Evolutionary conservation across 2,797 vertebrate species (phyloP).

Genomic region (Phoeniculus purpureus): DNA sequence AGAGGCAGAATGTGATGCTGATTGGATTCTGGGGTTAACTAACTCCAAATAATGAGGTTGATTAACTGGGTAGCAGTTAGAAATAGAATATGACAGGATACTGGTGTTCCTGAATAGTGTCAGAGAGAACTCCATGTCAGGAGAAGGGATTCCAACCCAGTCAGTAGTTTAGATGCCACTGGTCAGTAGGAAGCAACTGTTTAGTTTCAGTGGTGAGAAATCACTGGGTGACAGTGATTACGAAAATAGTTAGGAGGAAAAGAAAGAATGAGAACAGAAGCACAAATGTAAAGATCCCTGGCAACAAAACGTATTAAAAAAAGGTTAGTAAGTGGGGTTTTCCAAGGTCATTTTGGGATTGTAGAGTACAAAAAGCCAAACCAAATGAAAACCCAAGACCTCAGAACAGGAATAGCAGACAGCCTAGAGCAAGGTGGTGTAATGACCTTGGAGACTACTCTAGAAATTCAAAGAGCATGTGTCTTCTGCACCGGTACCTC

Average conservation of each 20-base stretch:
- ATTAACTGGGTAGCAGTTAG: background rate
- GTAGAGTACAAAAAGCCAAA: background rate
- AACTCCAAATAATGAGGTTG: constrained; percentile 8
- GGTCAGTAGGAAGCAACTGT: background rate
- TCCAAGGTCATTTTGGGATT: rapidly evolving
- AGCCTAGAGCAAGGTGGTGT: background rate
- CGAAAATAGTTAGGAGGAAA: background rate
- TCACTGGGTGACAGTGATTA: background rate
- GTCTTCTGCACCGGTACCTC: background rate
- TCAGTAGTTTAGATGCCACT: background rate
- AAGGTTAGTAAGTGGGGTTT: background rate
- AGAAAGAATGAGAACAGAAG: background rate
- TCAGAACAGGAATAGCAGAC: background rate
- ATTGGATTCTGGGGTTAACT: constrained; percentile 21
- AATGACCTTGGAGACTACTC: background rate
- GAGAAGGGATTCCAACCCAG: background rate
- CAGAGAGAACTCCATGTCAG: background rate
- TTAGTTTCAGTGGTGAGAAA: background rate
- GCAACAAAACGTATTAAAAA: background rate
- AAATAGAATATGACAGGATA: background rate
- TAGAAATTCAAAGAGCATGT: background rate
- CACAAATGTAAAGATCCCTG: background rate
- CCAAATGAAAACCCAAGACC: background rate
- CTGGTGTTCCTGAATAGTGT: background rate
- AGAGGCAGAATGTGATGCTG: background rate